These are phyloP conservation scores for Rhinoderma darwinii DNA, from an alignment of 2,113 vertebrate genomes.

Conservation along the genomic window DNA sequence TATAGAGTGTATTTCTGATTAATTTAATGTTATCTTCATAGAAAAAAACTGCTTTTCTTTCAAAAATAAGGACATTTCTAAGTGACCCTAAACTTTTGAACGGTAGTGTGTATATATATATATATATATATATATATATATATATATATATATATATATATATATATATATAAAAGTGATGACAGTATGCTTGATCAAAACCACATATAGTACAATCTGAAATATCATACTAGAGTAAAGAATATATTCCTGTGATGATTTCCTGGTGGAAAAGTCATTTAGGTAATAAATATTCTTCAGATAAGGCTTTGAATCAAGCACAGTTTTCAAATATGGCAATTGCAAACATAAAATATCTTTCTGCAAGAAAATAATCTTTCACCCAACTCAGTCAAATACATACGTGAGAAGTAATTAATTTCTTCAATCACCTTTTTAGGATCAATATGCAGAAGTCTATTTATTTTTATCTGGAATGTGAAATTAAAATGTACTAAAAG, in stretches of 20 bases:
- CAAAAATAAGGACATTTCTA: too few species aligned
- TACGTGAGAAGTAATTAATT: conserved; percentile 59
- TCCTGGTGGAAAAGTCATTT: conserved; percentile 54
- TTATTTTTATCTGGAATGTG: conserved; percentile 56
- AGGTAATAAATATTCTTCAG: conserved; percentile 54
- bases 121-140: too few species aligned
- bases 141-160: too few species aligned
- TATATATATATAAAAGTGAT: too few species aligned
- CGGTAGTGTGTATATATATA: too few species aligned
- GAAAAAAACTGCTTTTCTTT: too few species aligned
- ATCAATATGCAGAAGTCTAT: conserved; percentile 26
- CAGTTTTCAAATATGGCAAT: conserved; percentile 60
- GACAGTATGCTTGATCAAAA: too few species aligned
- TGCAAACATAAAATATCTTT: conserved; percentile 58
- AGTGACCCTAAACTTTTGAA: too few species aligned
- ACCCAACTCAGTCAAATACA: conserved; percentile 56
- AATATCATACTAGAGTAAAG: background rate
- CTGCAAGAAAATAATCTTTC: conserved; percentile 60
- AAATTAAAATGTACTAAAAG: conserved; percentile 52
- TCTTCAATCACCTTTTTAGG: conserved; percentile 55
- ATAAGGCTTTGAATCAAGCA: conserved; percentile 60
- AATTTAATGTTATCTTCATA: too few species aligned
- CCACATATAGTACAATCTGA: background rate
- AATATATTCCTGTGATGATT: background rate
- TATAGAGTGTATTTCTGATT: too few species aligned